phyloP scores from a whole-genome alignment of 2,113 vertebrate species.

The Pogonocichla stellata region DNA sequence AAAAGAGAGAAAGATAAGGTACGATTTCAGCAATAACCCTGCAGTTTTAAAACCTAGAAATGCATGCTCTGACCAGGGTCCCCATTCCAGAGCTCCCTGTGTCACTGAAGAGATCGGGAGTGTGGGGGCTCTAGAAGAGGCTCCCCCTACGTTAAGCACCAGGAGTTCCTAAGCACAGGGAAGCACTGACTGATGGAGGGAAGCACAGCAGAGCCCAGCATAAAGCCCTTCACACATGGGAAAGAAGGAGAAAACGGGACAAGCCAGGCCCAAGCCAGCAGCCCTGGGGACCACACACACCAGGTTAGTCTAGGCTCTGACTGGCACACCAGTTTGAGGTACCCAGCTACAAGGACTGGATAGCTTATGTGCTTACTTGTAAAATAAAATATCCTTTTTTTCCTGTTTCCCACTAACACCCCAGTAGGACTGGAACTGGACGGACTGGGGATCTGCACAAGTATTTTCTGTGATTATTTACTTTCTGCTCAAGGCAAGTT shows the following conservation, averaged over 20 bases:
- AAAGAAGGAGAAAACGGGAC: background rate
- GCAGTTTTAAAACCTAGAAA: background rate
- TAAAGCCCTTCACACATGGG: background rate
- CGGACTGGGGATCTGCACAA: background rate
- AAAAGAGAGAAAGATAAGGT: conserved; percentile 70
- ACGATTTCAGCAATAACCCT: conserved; percentile 32
- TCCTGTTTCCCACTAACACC: background rate
- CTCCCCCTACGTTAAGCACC: background rate
- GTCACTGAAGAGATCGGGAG: background rate
- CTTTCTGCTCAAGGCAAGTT: background rate
- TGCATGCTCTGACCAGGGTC: background rate
- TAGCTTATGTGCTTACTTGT: background rate
- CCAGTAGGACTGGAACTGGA: background rate
- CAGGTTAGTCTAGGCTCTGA: background rate
- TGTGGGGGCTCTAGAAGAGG: background rate
- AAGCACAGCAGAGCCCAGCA: background rate
- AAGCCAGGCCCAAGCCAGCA: background rate
- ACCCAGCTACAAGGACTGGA: background rate
- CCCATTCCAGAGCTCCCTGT: background rate
- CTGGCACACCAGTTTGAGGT: background rate
- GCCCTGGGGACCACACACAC: background rate
- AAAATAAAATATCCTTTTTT: background rate
- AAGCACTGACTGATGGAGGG: fast-evolving
- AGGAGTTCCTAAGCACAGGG: background rate
- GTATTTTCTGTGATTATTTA: background rate